Percentiles rank a stretch among this genome's conserved stretches.
Conservation (phyloP, 1,140 invertebrate species). For the Zaprionus tsacasi region DNA sequence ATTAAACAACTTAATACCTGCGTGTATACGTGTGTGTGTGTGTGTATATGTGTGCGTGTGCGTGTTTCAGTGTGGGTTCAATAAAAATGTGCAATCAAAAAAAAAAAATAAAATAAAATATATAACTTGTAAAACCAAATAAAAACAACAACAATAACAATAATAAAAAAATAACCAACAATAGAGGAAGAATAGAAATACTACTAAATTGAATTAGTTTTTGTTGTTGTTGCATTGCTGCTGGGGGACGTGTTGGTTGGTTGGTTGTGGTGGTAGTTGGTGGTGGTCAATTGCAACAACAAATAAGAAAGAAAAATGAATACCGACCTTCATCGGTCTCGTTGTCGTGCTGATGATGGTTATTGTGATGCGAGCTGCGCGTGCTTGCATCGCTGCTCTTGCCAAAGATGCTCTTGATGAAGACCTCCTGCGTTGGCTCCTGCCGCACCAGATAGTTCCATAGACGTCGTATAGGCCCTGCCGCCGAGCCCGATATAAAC, state of each 20-base stretch:
- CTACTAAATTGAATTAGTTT: constrained; percentile 11
- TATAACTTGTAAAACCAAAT: constrained; percentile 4
- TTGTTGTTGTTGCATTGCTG: neutral
- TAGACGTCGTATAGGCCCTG: constrained; percentile 92
- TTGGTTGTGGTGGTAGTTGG: neutral
- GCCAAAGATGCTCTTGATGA: constrained; percentile 97
- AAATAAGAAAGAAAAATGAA: constrained; percentile 44
- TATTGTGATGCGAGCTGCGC: constrained; percentile 56
- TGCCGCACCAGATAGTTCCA: constrained; percentile 98
- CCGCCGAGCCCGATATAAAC: constrained; percentile 91
- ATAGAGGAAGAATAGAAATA: constrained; percentile 9
- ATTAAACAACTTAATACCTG: constrained; percentile 6
- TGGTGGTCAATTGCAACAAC: constrained; percentile 38
- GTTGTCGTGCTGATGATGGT: constrained; percentile 60
- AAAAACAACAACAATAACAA: constrained; percentile 27
- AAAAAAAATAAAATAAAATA: neutral
- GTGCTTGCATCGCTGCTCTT: constrained; percentile 62
- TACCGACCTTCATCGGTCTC: constrained; percentile 72
- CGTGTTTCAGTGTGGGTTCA: neutral
- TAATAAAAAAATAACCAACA: constrained; percentile 52
- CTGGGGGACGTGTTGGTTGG: neutral
- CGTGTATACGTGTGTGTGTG: neutral
- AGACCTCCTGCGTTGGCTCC: constrained; percentile 96
- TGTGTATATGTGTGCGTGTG: neutral
- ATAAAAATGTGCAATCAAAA: constrained; percentile 7